Conservation (phyloP, 2,888 invertebrate genomes). For the Chalcosyrphus nemorum region DNA sequence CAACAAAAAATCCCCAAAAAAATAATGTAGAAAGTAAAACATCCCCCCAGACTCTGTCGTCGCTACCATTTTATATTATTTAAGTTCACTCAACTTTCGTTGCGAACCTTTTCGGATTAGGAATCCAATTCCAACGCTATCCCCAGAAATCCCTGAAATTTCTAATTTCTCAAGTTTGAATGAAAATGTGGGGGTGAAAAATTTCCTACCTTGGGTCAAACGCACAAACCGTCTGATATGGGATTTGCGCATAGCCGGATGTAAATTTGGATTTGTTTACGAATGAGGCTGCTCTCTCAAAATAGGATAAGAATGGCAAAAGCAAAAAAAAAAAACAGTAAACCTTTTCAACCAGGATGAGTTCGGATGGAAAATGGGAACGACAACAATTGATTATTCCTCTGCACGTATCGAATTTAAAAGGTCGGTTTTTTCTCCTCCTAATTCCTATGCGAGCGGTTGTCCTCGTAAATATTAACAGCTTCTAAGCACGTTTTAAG, state of each 20-base stretch:
- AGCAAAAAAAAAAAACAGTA: conserved; percentile 22
- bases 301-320: conserved; percentile 5
- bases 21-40: conserved; percentile 29
- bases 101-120: conserved; percentile 57
- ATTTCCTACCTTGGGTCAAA: conserved; percentile 40
- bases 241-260: conserved; percentile 49
- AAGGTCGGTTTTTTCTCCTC: conserved; percentile 6
- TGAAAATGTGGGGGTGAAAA: conserved; percentile 19
- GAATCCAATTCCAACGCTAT: conserved; percentile 48
- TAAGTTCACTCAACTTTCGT: conserved; percentile 44
- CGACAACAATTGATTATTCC: conserved; percentile 59
- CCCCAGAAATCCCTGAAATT: conserved; percentile 42
- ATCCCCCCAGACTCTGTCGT: neutral
- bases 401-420: conserved; percentile 29
- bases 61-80: conserved; percentile 9
- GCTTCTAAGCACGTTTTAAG: neutral
- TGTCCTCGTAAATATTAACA: neutral
- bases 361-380: neutral
- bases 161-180: conserved; percentile 53
- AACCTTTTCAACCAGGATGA: neutral
- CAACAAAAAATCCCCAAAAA: conserved; percentile 24
- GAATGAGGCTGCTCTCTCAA: conserved; percentile 17
- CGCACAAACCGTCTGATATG: conserved; percentile 31
- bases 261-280: conserved; percentile 57
- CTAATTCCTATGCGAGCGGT: conserved; percentile 23